Percentiles rank a stretch among this genome's conserved stretches.
Evolutionary conservation across 2,113 vertebrate species (phyloP).

Genomic region (Nothocercus julius): DNA sequence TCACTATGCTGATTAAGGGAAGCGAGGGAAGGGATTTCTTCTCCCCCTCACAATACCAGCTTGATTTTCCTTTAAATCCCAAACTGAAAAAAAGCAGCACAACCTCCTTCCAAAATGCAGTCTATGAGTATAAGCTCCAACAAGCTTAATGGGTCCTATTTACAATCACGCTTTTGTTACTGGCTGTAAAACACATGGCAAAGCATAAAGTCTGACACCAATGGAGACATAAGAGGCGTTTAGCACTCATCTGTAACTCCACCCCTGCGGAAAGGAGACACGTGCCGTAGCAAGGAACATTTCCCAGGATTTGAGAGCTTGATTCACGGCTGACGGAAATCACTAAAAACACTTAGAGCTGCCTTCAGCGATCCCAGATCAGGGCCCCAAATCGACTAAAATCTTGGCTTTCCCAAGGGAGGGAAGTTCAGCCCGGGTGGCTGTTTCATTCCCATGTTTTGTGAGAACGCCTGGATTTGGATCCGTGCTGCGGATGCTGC

Average conservation of each 20-base stretch:
- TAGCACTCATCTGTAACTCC: background rate
- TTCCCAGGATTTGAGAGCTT: background rate
- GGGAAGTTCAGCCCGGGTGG: background rate
- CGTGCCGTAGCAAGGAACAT: background rate
- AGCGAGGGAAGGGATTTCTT: background rate
- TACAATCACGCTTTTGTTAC: background rate
- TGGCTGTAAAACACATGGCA: constrained; percentile 14
- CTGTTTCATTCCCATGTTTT: constrained; percentile 1
- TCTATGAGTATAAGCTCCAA: background rate
- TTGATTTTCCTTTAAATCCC: background rate
- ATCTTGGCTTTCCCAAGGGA: background rate
- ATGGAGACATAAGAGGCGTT: background rate
- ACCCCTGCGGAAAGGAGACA: background rate
- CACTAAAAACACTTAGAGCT: background rate
- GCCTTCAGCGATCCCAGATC: background rate
- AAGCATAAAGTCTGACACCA: constrained; percentile 9
- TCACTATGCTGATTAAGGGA: background rate
- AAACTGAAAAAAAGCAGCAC: background rate
- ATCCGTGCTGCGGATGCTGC: constrained; percentile 33
- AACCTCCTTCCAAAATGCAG: background rate
- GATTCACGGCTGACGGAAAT: background rate
- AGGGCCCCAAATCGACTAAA: background rate
- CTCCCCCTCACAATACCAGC: background rate
- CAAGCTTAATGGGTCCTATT: background rate
- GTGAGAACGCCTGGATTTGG: background rate